These are phyloP conservation scores for Morpho helenor DNA, from an alignment of 2,888 invertebrate species.

Conservation along the genomic window DNA sequence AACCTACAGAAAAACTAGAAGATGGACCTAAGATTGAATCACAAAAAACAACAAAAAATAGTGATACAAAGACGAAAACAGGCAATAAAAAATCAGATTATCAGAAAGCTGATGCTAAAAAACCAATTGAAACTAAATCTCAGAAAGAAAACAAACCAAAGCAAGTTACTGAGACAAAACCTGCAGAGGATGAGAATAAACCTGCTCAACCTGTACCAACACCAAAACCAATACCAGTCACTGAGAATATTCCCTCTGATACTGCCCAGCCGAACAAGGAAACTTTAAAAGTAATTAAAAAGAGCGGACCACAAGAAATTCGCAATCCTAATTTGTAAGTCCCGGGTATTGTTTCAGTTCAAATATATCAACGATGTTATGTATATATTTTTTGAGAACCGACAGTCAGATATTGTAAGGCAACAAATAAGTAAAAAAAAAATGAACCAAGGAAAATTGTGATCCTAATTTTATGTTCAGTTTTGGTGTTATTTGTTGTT, in stretches of 20 bases:
- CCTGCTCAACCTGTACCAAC: constrained; percentile 25
- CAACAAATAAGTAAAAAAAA: too few relatives aligned
- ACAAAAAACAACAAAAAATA: neutral
- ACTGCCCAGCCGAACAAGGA: constrained; percentile 73
- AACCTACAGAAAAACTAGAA: neutral
- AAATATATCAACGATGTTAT: constrained; percentile 1
- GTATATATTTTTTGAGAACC: constrained; percentile 1
- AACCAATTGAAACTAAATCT: constrained; percentile 29
- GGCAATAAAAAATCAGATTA: constrained; percentile 24
- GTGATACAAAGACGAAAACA: constrained; percentile 25
- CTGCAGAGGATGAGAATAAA: neutral
- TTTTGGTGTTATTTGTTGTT: too few relatives aligned
- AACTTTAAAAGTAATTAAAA: constrained; percentile 80
- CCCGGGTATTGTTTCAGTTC: constrained; percentile 19
- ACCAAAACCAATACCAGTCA: constrained; percentile 66
- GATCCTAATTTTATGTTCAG: too few relatives aligned
- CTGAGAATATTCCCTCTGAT: constrained; percentile 76
- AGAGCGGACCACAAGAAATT: constrained; percentile 73
- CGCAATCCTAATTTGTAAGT: constrained; percentile 54
- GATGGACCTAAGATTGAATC: neutral
- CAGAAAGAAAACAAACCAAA: constrained; percentile 29
- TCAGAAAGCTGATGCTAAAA: constrained; percentile 25
- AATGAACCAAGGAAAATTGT: too few relatives aligned
- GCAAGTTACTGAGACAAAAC: neutral
- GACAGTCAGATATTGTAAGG: neutral